Evolutionary conservation across 1,140 invertebrate species (phyloP).

Genomic region (Uloborus diversus): DNA sequence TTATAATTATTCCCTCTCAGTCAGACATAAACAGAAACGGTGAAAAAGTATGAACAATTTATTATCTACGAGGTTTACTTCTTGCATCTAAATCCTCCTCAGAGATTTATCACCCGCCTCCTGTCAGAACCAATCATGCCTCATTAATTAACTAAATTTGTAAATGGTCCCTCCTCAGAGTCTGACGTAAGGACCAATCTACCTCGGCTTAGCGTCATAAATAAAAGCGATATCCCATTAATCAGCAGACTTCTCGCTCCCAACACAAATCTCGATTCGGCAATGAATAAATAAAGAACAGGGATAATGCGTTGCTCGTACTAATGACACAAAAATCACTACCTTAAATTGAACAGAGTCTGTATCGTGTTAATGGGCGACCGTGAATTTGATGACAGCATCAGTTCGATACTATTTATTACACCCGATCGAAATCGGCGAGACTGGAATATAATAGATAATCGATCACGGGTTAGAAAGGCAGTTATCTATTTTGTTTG

Average conservation of each 20-base stretch:
- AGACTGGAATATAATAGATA: slow-evolving; percentile 21
- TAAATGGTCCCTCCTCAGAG: background rate
- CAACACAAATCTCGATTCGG: slow-evolving; percentile 34
- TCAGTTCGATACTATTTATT: slow-evolving; percentile 38
- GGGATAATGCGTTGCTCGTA: background rate
- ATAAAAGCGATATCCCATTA: slow-evolving; percentile 52
- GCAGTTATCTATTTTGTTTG: background rate
- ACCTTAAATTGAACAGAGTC: slow-evolving; percentile 49
- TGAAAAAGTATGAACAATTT: too few relatives aligned
- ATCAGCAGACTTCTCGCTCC: slow-evolving; percentile 29
- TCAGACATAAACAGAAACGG: too few relatives aligned
- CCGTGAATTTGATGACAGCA: slow-evolving; percentile 43
- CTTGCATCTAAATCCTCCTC: background rate
- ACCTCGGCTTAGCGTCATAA: slow-evolving; percentile 34
- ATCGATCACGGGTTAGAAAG: background rate
- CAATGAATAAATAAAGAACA: slow-evolving; percentile 51
- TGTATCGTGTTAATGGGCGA: slow-evolving; percentile 26
- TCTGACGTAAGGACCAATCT: background rate
- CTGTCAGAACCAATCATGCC: too few relatives aligned
- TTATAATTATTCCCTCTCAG: too few relatives aligned
- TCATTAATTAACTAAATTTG: slow-evolving; percentile 1
- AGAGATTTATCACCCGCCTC: background rate
- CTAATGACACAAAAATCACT: slow-evolving; percentile 53
- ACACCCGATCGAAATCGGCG: slow-evolving; percentile 19
- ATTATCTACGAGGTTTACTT: too few relatives aligned